Evolutionary conservation across 2,113 vertebrate species (phyloP), one percentile per base, ranked within the genome.

Genomic region (Pleuronectes platessa): DNA sequence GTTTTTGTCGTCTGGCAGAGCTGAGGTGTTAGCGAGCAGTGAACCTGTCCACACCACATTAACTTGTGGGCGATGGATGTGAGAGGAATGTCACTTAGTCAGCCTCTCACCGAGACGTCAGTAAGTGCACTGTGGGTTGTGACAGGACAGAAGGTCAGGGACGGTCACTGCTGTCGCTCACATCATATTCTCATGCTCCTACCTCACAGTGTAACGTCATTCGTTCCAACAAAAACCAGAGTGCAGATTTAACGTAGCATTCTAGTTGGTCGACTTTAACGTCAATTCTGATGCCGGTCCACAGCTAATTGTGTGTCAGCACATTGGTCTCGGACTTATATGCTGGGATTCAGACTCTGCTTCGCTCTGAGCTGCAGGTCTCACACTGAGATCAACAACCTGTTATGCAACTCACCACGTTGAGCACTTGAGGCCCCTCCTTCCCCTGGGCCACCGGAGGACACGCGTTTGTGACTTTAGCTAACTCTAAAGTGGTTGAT

Each of bases 291-390:
- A 60, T 51, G 14, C 55, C 61, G 8, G 2, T 54, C 20, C 59
- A 61, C n/a, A 24, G 11, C 26, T 49, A 3, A 17, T 21, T 3
- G 8, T 2, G 51, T 54, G 51, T 54, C 51, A 15, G 51, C 35
- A 54, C 40, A 21, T 23, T 72, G 58, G 11, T 61, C 64, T 61
- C 35, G 63, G n/a, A 42, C 12, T 37, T 37, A 12, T 56, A 60
- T 27, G 23, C 49, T 45, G 18, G 26, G 31, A 20, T 54, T 74
- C 27, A 68, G 66, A 26, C 60, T 75, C 12, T 75, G 13, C 68
- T 64, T 77, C 83, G 62, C 60, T 83, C 69, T 71, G 55, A 78
- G 62, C 83, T 70, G 71, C 77, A 74, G 74, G 74, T 64, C 66
- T 73, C 70, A 27, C 63, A 58, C 67, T 68, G 69, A 81, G 74